phyloP scores from a whole-genome alignment of 2,797 vertebrate genomes.

The Microctenopoma lineatum region DNA sequence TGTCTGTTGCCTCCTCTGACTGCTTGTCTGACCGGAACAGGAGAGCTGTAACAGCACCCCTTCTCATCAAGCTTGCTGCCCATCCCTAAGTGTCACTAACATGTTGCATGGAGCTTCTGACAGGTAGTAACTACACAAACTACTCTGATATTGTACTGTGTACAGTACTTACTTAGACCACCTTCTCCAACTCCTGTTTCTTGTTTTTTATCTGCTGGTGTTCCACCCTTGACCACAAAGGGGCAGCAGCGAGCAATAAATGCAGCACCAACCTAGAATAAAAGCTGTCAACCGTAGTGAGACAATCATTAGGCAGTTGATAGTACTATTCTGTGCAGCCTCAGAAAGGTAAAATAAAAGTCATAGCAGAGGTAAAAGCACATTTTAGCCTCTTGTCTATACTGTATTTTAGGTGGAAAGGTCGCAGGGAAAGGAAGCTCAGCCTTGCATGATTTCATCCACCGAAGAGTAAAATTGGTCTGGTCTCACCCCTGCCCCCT shows the following conservation, averaged over 20 bases:
- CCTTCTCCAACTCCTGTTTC: neutral
- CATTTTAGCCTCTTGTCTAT: slow-evolving; percentile 76
- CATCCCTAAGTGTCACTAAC: slow-evolving; percentile 81
- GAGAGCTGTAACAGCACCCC: slow-evolving; percentile 81
- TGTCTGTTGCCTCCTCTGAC: slow-evolving; percentile 53
- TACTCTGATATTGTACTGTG: slow-evolving; percentile 18
- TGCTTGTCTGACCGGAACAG: slow-evolving; percentile 65
- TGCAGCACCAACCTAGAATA: slow-evolving; percentile 25
- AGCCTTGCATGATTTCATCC: slow-evolving; percentile 82
- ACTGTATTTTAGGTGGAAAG: slow-evolving; percentile 86
- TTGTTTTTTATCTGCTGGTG: slow-evolving; percentile 22
- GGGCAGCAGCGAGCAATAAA: slow-evolving; percentile 77
- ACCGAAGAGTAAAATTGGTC: slow-evolving; percentile 78
- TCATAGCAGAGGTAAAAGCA: slow-evolving; percentile 26
- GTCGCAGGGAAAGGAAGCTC: slow-evolving; percentile 81
- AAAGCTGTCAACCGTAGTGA: slow-evolving; percentile 31
- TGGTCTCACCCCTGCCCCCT: slow-evolving; percentile 79
- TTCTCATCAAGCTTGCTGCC: slow-evolving; percentile 82
- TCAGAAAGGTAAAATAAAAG: neutral
- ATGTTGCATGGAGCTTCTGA: slow-evolving; percentile 82
- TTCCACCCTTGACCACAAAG: slow-evolving; percentile 67
- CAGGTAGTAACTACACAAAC: slow-evolving; percentile 72
- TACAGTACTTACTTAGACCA: neutral
- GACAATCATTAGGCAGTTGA: slow-evolving; percentile 30
- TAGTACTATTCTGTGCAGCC: slow-evolving; percentile 16